These are phyloP conservation scores for Pituophis catenifer DNA, from an alignment of 2,113 vertebrate species.

Conservation along the genomic window DNA sequence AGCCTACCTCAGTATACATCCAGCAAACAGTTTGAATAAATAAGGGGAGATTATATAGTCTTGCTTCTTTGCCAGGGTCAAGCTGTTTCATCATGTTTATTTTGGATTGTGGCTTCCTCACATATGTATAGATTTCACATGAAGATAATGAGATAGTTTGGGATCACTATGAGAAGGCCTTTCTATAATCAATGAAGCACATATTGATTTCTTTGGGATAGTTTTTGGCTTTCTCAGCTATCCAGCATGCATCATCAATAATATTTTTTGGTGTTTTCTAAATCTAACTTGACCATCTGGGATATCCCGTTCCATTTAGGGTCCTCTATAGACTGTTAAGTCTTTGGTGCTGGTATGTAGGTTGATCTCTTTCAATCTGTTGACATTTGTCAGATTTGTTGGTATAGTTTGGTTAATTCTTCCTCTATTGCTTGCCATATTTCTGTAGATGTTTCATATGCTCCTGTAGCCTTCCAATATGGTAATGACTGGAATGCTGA, in stretches of 20 bases:
- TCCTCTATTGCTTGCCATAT: background rate
- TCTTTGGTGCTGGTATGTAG: background rate
- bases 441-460: background rate
- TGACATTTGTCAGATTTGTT: background rate
- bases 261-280: background rate
- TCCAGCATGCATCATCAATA: background rate
- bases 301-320: background rate
- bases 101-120: background rate
- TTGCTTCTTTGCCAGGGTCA: background rate
- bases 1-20: background rate
- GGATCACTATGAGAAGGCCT: background rate
- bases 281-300: background rate
- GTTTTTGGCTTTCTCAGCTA: background rate
- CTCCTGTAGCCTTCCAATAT: background rate
- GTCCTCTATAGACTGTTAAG: background rate
- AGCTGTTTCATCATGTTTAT: background rate
- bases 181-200: background rate
- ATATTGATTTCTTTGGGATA: background rate
- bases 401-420: background rate
- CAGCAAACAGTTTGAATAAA: background rate
- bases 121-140: background rate
- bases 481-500: background rate
- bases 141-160: background rate
- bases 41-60: background rate
- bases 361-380: background rate